Evolutionary conservation across 2,888 invertebrate genomes (phyloP).

Genomic region (Boloria euphrosyne): DNA sequence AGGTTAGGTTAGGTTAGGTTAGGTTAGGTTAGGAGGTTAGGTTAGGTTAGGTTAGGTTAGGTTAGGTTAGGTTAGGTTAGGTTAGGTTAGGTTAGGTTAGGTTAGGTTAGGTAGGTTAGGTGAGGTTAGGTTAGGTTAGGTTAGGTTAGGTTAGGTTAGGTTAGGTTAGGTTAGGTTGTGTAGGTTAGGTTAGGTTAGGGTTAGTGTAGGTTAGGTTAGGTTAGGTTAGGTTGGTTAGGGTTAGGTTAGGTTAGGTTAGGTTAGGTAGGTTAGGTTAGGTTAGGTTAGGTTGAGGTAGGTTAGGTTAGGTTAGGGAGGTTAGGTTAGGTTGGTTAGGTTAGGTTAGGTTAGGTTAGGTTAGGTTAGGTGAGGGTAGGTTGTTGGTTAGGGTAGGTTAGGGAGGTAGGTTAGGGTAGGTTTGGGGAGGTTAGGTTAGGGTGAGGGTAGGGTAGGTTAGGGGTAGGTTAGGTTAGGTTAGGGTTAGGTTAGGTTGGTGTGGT

Average conservation of each 20-base stretch:
- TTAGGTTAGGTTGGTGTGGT: slow-evolving; percentile 37
- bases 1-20: slow-evolving; percentile 33
- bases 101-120: slow-evolving; percentile 35
- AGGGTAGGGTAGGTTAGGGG: slow-evolving; percentile 24
- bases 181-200: slow-evolving; percentile 30
- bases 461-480: slow-evolving; percentile 38
- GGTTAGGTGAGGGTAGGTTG: slow-evolving; percentile 41
- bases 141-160: slow-evolving; percentile 40
- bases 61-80: slow-evolving; percentile 3
- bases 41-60: slow-evolving; percentile 29
- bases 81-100: slow-evolving; percentile 37
- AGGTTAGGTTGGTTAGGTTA: slow-evolving; percentile 30
- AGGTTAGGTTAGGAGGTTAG: slow-evolving; percentile 30
- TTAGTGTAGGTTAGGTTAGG: slow-evolving; percentile 26
- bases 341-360: slow-evolving; percentile 29
- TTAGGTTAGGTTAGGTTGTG: slow-evolving; percentile 31
- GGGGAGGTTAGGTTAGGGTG: slow-evolving; percentile 37
- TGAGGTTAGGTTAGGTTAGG: slow-evolving; percentile 40
- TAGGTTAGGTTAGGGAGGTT: slow-evolving; percentile 31
- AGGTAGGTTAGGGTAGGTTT: slow-evolving; percentile 34
- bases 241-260: slow-evolving; percentile 36
- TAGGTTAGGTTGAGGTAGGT: slow-evolving; percentile 29
- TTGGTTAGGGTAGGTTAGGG: slow-evolving; percentile 38
- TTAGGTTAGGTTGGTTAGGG: slow-evolving; percentile 29
- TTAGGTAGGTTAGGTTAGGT: slow-evolving; percentile 37